phyloP scores from a whole-genome alignment of 2,888 invertebrate species.

The Embidobia sp. region DNA sequence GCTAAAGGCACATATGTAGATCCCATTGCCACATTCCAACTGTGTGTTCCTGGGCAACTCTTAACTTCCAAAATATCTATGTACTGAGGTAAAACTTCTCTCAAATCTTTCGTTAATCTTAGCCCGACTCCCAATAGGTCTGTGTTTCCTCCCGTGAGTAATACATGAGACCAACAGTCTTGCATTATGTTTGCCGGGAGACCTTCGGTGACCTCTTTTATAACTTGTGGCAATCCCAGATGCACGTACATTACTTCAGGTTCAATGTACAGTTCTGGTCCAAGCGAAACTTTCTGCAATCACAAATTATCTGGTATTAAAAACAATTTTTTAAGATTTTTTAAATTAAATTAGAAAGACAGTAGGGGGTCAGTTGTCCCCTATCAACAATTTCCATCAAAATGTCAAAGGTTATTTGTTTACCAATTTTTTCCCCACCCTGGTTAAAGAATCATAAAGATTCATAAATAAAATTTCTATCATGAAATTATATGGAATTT shows the following conservation, averaged over 20 bases:
- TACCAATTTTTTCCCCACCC: too few species aligned
- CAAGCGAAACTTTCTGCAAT: constrained; percentile 78
- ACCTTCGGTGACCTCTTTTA: constrained; percentile 78
- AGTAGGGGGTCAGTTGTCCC: too few species aligned
- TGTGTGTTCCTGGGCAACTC: constrained; percentile 79
- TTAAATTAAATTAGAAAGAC: too few species aligned
- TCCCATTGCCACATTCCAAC: constrained; percentile 81
- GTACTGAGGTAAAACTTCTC: constrained; percentile 78
- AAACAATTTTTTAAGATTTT: background rate
- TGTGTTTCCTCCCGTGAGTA: constrained; percentile 81
- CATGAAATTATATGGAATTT: too few species aligned
- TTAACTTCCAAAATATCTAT: constrained; percentile 78
- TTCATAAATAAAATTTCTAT: too few species aligned
- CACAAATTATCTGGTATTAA: background rate
- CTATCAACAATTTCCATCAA: too few species aligned
- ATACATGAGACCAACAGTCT: constrained; percentile 80
- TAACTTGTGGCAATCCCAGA: constrained; percentile 79
- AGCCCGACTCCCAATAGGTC: constrained; percentile 79
- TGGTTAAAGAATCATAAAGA: too few species aligned
- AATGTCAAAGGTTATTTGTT: too few species aligned
- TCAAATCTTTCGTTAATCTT: constrained; percentile 78
- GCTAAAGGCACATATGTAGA: constrained; percentile 80
- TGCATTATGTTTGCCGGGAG: constrained; percentile 76
- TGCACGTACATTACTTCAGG: constrained; percentile 81
- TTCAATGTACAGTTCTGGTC: constrained; percentile 79